Conservation (phyloP, 2,888 invertebrate species). For the Lasioglossum villosulum region DNA sequence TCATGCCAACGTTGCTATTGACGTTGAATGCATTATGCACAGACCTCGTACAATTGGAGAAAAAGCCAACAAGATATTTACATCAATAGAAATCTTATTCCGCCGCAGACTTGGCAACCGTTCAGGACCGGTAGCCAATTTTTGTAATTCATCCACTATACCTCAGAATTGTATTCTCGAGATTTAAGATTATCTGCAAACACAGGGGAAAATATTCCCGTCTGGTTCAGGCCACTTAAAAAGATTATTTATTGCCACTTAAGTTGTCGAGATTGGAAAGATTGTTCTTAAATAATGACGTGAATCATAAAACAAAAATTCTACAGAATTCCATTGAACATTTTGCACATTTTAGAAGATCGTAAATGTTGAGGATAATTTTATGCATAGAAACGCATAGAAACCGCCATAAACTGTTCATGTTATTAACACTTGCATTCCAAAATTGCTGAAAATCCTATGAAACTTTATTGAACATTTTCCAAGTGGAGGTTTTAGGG, state of each 20-base stretch:
- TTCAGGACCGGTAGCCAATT: constrained; percentile 1
- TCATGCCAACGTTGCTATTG: background rate
- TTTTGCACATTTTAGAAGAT: background rate
- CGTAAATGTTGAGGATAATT: background rate
- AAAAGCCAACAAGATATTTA: background rate
- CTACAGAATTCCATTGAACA: background rate
- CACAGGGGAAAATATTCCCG: background rate
- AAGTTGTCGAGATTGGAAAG: background rate
- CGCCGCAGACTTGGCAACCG: constrained; percentile 4
- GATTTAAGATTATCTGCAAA: background rate
- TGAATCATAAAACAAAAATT: background rate
- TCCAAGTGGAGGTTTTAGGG: background rate
- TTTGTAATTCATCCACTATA: background rate
- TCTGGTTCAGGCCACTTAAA: background rate
- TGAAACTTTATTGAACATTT: background rate
- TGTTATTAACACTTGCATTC: background rate
- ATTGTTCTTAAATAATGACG: too few species aligned
- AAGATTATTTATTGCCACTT: background rate
- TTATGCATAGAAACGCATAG: background rate
- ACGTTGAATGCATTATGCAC: background rate
- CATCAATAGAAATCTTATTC: constrained; percentile 10
- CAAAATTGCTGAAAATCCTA: background rate
- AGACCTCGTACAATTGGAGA: background rate
- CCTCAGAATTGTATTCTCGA: background rate
- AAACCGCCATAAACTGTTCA: background rate